These are phyloP conservation scores for Archilochus colubris DNA, from an alignment of 2,113 vertebrate genomes.

Conservation along the genomic window DNA sequence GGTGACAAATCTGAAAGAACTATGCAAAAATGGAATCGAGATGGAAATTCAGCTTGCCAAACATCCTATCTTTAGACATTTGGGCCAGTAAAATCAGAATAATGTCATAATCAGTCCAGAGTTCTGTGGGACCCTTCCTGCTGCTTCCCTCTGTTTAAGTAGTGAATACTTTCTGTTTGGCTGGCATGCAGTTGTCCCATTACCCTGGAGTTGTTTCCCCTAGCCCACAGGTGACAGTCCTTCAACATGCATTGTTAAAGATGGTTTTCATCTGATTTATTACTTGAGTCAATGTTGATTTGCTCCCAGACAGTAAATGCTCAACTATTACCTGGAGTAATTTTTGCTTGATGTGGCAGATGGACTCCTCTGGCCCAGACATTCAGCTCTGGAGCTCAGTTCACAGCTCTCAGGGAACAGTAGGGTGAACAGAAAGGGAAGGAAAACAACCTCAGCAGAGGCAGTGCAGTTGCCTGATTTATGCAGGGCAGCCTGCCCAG, in stretches of 20 bases:
- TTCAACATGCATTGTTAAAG: background rate
- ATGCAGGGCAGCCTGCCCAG: constrained; percentile 31
- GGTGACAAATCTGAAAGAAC: background rate
- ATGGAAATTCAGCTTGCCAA: background rate
- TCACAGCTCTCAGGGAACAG: background rate
- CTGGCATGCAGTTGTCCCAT: background rate
- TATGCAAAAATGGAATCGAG: background rate
- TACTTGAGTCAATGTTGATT: background rate
- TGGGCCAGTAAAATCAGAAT: background rate
- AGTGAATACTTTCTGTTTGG: background rate
- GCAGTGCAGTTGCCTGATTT: constrained; percentile 19
- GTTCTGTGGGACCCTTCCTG: background rate
- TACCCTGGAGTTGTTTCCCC: background rate
- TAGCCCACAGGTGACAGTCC: background rate
- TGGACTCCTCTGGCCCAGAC: background rate
- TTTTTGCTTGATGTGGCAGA: background rate
- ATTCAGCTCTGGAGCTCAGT: background rate
- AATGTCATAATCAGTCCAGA: background rate
- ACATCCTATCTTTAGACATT: background rate
- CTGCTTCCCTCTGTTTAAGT: background rate
- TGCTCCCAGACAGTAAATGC: background rate
- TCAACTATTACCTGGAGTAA: background rate
- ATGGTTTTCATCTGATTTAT: background rate
- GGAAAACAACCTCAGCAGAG: background rate
- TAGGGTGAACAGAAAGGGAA: background rate